Evolutionary conservation across 2,797 vertebrate genomes (phyloP).

Genomic region (Protosalanx chinensis): DNA sequence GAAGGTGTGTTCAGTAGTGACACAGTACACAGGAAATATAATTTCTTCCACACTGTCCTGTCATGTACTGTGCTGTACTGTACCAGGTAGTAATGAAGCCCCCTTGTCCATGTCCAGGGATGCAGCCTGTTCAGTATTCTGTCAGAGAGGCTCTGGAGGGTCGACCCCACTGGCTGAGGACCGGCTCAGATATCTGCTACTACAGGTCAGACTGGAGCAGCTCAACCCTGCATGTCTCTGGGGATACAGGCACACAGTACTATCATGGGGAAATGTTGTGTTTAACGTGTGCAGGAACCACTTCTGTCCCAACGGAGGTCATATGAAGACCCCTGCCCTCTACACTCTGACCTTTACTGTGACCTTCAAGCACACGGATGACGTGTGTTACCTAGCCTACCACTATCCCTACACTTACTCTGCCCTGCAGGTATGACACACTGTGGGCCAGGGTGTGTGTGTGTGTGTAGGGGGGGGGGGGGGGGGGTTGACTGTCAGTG

Average conservation of each 20-base stretch:
- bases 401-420: conserved; percentile 92
- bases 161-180: conserved; percentile 80
- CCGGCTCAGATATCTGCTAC: conserved; percentile 87
- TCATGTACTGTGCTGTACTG: background rate
- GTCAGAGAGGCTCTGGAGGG: conserved; percentile 85
- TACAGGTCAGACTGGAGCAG: conserved; percentile 78
- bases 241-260: too few species aligned
- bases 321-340: conserved; percentile 63
- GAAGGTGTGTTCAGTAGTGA: too few species aligned
- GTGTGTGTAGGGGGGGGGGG: too few species aligned
- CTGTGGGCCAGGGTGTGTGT: conserved; percentile 12
- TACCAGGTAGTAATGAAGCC: background rate
- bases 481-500: too few species aligned
- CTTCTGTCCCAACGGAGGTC: conserved; percentile 63
- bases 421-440: conserved; percentile 77
- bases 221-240: too few species aligned
- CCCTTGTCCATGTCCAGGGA: conserved; percentile 67
- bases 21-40: too few species aligned
- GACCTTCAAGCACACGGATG: conserved; percentile 82
- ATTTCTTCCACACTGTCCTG: too few species aligned
- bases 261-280: background rate
- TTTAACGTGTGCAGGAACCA: conserved; percentile 74
- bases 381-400: conserved; percentile 91
- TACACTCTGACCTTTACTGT: conserved; percentile 86
- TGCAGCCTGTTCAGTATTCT: conserved; percentile 88